Conservation (phyloP, 1,140 invertebrate species). For the Oryzaephilus surinamensis region DNA sequence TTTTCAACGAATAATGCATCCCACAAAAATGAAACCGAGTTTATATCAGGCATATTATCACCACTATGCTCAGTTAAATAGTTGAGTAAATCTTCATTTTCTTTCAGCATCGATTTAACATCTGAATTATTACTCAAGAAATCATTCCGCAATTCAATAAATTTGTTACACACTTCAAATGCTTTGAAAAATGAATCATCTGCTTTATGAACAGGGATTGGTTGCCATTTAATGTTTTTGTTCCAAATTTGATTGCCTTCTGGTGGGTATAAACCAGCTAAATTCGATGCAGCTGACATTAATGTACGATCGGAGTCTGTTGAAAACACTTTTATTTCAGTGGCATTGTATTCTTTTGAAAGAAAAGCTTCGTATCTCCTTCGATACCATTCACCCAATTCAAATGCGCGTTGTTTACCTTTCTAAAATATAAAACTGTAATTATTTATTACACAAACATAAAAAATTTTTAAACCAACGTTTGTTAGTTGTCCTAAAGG, state of each 20-base stretch:
- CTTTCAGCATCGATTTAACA: too few species aligned
- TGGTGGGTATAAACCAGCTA: conserved; percentile 72
- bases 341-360: conserved; percentile 39
- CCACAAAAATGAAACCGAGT: too few species aligned
- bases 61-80: too few species aligned
- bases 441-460: too few species aligned
- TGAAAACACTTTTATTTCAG: conserved; percentile 42
- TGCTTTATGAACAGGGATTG: conserved; percentile 82
- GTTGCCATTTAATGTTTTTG: conserved; percentile 65
- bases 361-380: conserved; percentile 53
- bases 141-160: too few species aligned
- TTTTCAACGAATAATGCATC: too few species aligned
- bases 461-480: conserved; percentile 38
- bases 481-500: conserved; percentile 69
- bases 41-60: too few species aligned
- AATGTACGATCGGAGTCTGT: conserved; percentile 82
- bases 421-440: conserved; percentile 40
- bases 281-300: conserved; percentile 75
- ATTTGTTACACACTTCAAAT: too few species aligned
- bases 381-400: conserved; percentile 64
- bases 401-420: conserved; percentile 67
- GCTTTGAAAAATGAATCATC: too few species aligned
- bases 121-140: too few species aligned
- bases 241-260: conserved; percentile 54
- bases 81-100: too few species aligned